Percentiles rank a stretch among this genome's conserved stretches.
phyloP scores from a whole-genome alignment of 1,140 invertebrate genomes.

The Asobara japonica region DNA sequence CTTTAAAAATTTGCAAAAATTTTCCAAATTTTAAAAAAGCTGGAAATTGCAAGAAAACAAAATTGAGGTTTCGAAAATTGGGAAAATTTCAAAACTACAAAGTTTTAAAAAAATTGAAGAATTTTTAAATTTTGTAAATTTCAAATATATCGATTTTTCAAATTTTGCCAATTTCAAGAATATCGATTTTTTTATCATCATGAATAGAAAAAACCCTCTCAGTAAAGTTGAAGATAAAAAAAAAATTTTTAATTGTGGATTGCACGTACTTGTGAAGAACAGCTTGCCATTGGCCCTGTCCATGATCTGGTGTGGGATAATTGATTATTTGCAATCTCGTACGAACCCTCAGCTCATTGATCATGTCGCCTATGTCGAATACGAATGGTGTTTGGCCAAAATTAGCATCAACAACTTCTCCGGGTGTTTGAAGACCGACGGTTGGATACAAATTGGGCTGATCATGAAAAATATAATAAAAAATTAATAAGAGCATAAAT shows the following conservation, averaged over 20 bases:
- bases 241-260: not conserved
- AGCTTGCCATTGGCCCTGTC: conserved; percentile 90
- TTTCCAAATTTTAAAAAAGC: too few relatives aligned
- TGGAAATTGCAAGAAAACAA: too few relatives aligned
- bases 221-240: not conserved
- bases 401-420: conserved; percentile 98
- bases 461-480: conserved; percentile 50
- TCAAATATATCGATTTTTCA: too few relatives aligned
- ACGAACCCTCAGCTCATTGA: conserved; percentile 86
- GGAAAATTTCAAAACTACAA: too few relatives aligned
- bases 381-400: conserved; percentile 98
- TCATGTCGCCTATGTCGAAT: conserved; percentile 98
- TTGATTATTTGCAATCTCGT: conserved; percentile 86
- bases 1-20: too few relatives aligned
- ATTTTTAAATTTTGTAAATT: too few relatives aligned
- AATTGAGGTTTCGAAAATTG: too few relatives aligned
- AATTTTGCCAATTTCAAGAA: too few relatives aligned
- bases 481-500: conserved; percentile 11
- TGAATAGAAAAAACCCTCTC: not conserved
- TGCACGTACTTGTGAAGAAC: conserved; percentile 83
- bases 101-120: too few relatives aligned
- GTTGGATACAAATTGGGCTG: conserved; percentile 97
- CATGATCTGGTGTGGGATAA: conserved; percentile 83
- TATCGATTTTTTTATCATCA: too few relatives aligned
- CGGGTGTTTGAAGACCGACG: conserved; percentile 97